phyloP scores from a whole-genome alignment of 1,140 invertebrate genomes.

The Drosophila sulfurigaster region DNA sequence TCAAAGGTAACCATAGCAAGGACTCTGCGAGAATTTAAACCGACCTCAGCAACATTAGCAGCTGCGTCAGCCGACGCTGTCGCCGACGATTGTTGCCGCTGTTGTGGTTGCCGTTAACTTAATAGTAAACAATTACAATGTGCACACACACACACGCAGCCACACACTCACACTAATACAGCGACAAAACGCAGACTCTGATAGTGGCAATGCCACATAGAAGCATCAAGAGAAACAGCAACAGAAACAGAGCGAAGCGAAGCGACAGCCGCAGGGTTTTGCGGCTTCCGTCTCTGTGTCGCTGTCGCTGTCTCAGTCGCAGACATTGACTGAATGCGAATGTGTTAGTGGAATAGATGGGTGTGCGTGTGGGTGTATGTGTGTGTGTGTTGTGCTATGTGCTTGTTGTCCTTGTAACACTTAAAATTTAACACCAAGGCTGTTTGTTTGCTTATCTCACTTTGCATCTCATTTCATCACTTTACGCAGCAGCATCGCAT shows the following conservation, averaged over 20 bases:
- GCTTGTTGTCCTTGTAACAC: constrained; percentile 81
- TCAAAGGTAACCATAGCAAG: constrained; percentile 68
- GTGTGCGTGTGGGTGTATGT: constrained; percentile 16
- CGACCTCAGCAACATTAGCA: constrained; percentile 52
- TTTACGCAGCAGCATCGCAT: constrained; percentile 5
- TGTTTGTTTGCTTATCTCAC: constrained; percentile 80
- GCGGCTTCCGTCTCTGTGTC: constrained; percentile 34
- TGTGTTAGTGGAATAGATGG: constrained; percentile 7
- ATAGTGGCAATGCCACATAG: constrained; percentile 4
- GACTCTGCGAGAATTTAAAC: constrained; percentile 49
- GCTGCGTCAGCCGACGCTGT: constrained; percentile 6
- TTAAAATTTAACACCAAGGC: constrained; percentile 82
- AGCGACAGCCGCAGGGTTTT: constrained; percentile 68
- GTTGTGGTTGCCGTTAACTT: constrained; percentile 79
- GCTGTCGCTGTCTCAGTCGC: constrained; percentile 21
- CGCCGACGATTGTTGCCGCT: constrained; percentile 69
- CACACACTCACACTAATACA: constrained; percentile 16
- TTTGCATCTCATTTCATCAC: constrained; percentile 68
- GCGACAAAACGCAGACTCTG: constrained; percentile 17
- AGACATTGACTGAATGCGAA: constrained; percentile 26
- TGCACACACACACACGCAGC: constrained; percentile 16
- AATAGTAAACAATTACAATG: constrained; percentile 80
- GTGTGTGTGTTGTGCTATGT: constrained; percentile 17
- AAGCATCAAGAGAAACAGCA: too few species aligned
- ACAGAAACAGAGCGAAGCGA: constrained; percentile 29